Conservation (phyloP, 2,113 vertebrate genomes). For the Willisornis vidua region DNA sequence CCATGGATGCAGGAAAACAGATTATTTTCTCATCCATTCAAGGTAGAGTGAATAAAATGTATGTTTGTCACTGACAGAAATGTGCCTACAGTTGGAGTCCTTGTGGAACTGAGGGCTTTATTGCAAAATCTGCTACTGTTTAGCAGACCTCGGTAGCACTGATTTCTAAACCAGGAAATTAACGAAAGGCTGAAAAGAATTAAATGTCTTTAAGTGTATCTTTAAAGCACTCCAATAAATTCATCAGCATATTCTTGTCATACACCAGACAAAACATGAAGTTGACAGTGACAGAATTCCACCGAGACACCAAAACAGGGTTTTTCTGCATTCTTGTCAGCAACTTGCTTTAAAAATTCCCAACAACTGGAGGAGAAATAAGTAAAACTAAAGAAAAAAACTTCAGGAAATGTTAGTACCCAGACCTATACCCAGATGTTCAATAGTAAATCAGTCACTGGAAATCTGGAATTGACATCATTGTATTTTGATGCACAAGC, state of each 20-base stretch:
- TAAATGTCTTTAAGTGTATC: background rate
- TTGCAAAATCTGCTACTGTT: background rate
- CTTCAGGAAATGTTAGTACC: background rate
- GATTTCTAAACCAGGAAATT: constrained; percentile 2
- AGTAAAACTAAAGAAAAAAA: background rate
- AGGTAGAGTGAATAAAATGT: background rate
- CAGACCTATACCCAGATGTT: background rate
- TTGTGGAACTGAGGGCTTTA: background rate
- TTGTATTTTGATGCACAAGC: background rate
- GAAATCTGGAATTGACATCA: background rate
- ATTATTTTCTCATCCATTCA: background rate
- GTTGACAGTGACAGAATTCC: background rate
- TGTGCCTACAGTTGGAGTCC: background rate
- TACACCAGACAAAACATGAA: background rate
- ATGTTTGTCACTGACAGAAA: accelerated
- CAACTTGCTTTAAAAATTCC: background rate
- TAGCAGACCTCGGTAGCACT: background rate
- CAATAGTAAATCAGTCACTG: background rate
- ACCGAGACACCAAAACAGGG: accelerated
- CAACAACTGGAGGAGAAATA: background rate
- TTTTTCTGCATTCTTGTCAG: background rate
- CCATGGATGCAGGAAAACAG: background rate
- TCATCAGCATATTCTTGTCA: background rate
- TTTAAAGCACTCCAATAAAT: background rate
- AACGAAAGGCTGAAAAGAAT: background rate